Percentiles rank a stretch among this genome's conserved stretches.
phyloP scores from a whole-genome alignment of 2,888 invertebrate species.

The Conus canariensis region DNA sequence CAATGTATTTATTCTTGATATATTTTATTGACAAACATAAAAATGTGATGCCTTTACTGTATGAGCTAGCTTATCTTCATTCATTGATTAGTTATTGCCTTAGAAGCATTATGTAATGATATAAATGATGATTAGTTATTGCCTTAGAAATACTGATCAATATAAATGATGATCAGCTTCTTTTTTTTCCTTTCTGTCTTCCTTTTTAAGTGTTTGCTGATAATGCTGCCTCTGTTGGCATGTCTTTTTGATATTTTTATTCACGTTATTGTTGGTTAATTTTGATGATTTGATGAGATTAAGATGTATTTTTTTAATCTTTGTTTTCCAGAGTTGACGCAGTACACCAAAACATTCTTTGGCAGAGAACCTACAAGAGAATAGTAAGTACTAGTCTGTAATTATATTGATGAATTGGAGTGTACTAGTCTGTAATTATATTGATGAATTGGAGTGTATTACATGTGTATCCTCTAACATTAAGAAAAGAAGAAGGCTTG shows the following conservation, averaged over 20 bases:
- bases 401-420: neutral
- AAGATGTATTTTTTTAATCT: neutral
- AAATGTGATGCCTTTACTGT: no score
- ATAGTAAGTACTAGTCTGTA: slow-evolving; percentile 82
- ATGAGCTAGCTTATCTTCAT: no score
- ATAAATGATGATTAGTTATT: no score
- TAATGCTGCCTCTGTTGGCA: neutral
- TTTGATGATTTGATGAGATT: neutral
- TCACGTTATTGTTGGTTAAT: neutral
- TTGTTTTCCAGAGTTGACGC: slow-evolving; percentile 84
- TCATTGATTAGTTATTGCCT: no score
- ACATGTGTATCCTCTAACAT: neutral
- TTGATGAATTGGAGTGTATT: neutral
- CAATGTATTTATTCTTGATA: no score
- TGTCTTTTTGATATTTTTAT: neutral
- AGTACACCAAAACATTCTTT: slow-evolving; percentile 90
- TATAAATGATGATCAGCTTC: no score
- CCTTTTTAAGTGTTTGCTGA: neutral
- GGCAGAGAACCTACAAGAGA: slow-evolving; percentile 90
- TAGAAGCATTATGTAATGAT: no score
- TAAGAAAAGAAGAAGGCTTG: no score
- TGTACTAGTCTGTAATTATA: neutral
- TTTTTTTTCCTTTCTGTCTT: no score
- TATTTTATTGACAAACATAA: no score
- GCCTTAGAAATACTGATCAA: no score